Percentiles rank a stretch among this genome's conserved stretches.
Conservation (phyloP, 2,888 invertebrate species). For the Eristalinus sepulchralis region DNA sequence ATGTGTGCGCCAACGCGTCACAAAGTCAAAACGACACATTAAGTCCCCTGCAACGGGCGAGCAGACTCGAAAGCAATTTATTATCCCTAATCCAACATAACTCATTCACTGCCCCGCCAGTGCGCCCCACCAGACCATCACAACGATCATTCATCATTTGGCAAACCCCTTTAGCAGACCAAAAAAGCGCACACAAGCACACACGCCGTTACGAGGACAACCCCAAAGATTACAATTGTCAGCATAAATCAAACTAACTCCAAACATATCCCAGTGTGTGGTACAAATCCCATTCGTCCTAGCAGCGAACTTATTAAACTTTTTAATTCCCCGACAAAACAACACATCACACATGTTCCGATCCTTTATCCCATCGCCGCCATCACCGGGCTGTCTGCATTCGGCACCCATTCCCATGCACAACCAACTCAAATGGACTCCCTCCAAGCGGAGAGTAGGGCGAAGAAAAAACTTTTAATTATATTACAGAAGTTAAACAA, state of each 20-base stretch:
- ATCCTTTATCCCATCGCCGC: background rate
- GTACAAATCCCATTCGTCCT: conserved; percentile 45
- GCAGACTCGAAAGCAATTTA: conserved; percentile 59
- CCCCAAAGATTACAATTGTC: conserved; percentile 66
- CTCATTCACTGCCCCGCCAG: conserved; percentile 53
- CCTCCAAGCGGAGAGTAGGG: background rate
- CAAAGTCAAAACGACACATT: conserved; percentile 40
- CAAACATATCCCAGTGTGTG: conserved; percentile 41
- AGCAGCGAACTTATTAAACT: conserved; percentile 37
- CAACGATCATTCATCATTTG: conserved; percentile 61
- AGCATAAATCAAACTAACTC: conserved; percentile 65
- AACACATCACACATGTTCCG: background rate
- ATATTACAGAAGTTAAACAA: conserved; percentile 48
- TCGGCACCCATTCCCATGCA: background rate
- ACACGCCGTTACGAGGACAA: background rate
- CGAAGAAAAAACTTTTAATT: conserved; percentile 55
- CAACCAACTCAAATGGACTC: conserved; percentile 10
- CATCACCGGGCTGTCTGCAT: background rate
- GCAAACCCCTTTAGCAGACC: background rate
- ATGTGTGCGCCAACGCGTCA: background rate
- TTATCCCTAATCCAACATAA: conserved; percentile 64
- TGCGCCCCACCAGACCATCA: conserved; percentile 25
- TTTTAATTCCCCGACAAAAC: conserved; percentile 37
- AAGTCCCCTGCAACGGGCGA: conserved; percentile 54
- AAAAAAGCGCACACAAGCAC: background rate